These are phyloP conservation scores for Orthonevra nobilis DNA, from an alignment of 2,888 invertebrate species.

Conservation along the genomic window DNA sequence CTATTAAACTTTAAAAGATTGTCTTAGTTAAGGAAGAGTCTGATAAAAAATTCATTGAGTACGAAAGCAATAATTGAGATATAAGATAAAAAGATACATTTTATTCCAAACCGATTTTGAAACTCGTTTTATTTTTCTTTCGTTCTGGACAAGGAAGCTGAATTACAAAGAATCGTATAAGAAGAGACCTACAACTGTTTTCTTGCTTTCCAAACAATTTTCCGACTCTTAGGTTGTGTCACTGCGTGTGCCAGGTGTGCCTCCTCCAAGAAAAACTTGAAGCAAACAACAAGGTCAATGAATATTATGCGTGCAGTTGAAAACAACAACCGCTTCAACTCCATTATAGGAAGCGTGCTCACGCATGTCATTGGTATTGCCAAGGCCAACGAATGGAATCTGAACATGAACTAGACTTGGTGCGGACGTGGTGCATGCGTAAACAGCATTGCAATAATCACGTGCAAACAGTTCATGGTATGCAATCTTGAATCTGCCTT, in stretches of 20 bases:
- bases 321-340: too few relatives aligned
- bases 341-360: conserved; percentile 7
- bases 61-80: conserved; percentile 25
- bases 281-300: conserved; percentile 21
- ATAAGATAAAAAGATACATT: background rate
- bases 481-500: too few relatives aligned
- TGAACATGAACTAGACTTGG: too few relatives aligned
- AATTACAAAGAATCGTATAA: too few relatives aligned
- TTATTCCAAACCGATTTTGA: background rate
- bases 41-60: conserved; percentile 42
- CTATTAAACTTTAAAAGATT: conserved; percentile 81
- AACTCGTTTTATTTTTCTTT: conserved; percentile 1
- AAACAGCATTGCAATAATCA: too few relatives aligned
- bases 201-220: too few relatives aligned
- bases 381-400: background rate
- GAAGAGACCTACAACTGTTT: too few relatives aligned
- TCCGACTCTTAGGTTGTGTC: too few relatives aligned
- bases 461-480: background rate
- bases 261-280: too few relatives aligned
- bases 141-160: too few relatives aligned
- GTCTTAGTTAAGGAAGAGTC: conserved; percentile 47
- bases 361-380: conserved; percentile 1
- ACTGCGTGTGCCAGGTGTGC: too few relatives aligned
- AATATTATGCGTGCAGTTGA: background rate
- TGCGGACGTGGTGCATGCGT: too few relatives aligned